Percentiles rank a stretch among this genome's conserved stretches.
These are phyloP conservation scores for Tupiocoris notatus DNA, from an alignment of 2,888 invertebrate genomes.

Conservation along the genomic window DNA sequence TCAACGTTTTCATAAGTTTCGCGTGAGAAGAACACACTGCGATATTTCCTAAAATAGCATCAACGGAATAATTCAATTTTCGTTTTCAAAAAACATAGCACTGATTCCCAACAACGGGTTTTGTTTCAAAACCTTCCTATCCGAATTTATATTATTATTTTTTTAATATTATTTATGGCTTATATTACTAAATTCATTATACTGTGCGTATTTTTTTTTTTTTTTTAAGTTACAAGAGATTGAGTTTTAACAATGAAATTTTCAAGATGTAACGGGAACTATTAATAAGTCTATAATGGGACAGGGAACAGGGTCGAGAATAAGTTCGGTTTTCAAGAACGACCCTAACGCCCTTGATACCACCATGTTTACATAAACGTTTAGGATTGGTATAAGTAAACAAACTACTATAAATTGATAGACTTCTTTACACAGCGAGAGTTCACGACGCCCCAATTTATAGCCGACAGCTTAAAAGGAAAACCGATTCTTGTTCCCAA, in stretches of 20 bases:
- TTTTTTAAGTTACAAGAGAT: neutral
- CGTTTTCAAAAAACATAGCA: too few relatives aligned
- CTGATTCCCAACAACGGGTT: too few relatives aligned
- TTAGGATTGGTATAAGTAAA: neutral
- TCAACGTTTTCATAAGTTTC: too few relatives aligned
- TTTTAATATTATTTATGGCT: too few relatives aligned
- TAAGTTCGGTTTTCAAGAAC: neutral
- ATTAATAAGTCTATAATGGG: neutral
- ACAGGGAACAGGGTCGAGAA: neutral
- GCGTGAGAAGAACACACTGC: too few relatives aligned
- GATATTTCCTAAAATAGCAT: too few relatives aligned
- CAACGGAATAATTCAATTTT: too few relatives aligned
- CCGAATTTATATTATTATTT: too few relatives aligned
- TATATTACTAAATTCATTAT: too few relatives aligned
- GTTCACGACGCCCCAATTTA: conserved; percentile 4
- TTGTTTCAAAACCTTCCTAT: too few relatives aligned
- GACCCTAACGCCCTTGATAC: conserved; percentile 8
- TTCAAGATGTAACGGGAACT: neutral
- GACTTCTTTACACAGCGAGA: conserved; percentile 4
- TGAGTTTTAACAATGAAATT: neutral
- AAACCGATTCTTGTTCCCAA: conserved; percentile 20
- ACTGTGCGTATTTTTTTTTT: too few relatives aligned
- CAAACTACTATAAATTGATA: conserved; percentile 1
- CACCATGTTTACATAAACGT: conserved; percentile 15
- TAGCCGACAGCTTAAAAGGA: conserved; percentile 29